phyloP scores from a whole-genome alignment of 2,797 vertebrate species.

The Hafferia zeledoni region DNA sequence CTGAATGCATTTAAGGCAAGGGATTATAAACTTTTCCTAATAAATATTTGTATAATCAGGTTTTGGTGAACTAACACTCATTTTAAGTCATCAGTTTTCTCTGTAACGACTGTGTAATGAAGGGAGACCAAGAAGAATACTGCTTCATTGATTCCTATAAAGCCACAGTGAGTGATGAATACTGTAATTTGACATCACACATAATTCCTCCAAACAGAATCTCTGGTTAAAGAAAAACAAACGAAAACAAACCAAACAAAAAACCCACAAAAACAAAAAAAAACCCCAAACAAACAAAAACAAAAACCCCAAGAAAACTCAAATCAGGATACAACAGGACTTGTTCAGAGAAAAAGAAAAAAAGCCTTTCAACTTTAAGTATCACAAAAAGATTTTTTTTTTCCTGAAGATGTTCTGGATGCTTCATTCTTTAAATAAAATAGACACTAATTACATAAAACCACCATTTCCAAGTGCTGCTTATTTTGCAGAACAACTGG shows the following conservation, averaged over 20 bases:
- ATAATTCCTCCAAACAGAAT: conserved; percentile 16
- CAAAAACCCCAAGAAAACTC: no score
- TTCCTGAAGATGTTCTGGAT: background rate
- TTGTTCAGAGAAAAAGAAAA: background rate
- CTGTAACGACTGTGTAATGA: conserved; percentile 20
- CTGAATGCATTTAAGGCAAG: background rate
- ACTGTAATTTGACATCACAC: background rate
- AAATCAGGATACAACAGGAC: background rate
- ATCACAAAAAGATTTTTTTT: background rate
- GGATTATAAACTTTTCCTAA: background rate
- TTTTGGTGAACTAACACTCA: conserved; percentile 8
- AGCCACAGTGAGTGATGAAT: conserved; percentile 30
- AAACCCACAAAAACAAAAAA: no score
- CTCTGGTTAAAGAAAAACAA: background rate
- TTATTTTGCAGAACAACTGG: background rate
- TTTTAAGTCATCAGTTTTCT: conserved; percentile 12
- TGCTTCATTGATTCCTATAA: conserved; percentile 46
- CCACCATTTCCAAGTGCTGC: background rate
- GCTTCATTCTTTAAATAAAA: background rate
- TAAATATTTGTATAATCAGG: conserved; percentile 33
- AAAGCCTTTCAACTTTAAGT: background rate
- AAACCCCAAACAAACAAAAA: no score
- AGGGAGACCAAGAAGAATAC: conserved; percentile 35
- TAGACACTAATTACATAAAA: background rate
- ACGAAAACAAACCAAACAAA: background rate